Percentiles rank a stretch among this genome's conserved stretches.
Evolutionary conservation across 1,140 invertebrate genomes (phyloP).

Genomic region (Bombus difficillimus): DNA sequence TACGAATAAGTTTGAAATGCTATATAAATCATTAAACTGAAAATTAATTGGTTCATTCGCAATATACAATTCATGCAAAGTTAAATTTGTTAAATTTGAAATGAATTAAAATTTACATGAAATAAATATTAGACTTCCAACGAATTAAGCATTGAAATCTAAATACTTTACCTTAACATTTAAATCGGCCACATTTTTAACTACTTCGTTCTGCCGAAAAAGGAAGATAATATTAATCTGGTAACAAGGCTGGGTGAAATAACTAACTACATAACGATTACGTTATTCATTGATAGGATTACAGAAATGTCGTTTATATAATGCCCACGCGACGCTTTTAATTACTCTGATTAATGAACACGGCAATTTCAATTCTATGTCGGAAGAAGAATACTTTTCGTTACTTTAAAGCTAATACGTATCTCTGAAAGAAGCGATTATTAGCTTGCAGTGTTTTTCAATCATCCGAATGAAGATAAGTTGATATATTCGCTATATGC

Average conservation of each 20-base stretch:
- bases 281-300: background rate
- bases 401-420: no score
- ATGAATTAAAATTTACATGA: no score
- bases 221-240: background rate
- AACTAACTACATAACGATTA: background rate
- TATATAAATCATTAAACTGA: no score
- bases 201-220: background rate
- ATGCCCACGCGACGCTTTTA: background rate
- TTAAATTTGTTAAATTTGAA: no score
- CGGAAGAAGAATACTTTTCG: background rate
- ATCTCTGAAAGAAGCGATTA: no score
- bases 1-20: no score
- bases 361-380: background rate
- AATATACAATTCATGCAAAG: no score
- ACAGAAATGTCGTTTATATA: background rate
- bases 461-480: no score
- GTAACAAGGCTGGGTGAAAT: background rate
- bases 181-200: background rate
- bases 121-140: background rate
- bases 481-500: no score
- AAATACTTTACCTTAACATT: constrained; percentile 4
- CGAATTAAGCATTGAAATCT: background rate
- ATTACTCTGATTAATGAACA: background rate
- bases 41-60: no score
- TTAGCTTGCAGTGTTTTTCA: no score